These are phyloP conservation scores for Parascotia fuliginaria DNA, from an alignment of 2,888 invertebrate genomes.

Conservation along the genomic window DNA sequence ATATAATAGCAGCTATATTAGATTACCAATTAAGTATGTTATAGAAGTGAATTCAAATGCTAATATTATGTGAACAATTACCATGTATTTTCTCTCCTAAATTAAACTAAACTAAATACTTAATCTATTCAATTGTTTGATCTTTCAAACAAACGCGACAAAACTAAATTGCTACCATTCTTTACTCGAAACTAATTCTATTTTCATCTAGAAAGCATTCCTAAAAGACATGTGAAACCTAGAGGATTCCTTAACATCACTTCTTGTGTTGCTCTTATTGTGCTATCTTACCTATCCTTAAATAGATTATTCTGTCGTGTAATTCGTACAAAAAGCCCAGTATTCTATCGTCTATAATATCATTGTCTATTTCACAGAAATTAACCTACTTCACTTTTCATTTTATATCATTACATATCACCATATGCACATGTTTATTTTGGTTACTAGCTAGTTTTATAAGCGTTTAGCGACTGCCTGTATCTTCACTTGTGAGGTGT, in stretches of 20 bases:
- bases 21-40: too few species aligned
- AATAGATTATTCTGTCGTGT: slow-evolving; percentile 26
- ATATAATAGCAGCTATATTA: too few species aligned
- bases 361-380: neutral
- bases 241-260: slow-evolving; percentile 5
- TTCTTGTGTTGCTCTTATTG: slow-evolving; percentile 23
- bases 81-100: too few species aligned
- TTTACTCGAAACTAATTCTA: neutral
- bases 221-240: slow-evolving; percentile 9
- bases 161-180: slow-evolving; percentile 1
- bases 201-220: slow-evolving; percentile 4
- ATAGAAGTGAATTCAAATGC: too few species aligned
- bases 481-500: too few species aligned
- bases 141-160: slow-evolving; percentile 2
- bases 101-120: too few species aligned
- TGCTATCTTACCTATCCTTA: slow-evolving; percentile 22
- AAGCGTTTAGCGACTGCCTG: too few species aligned
- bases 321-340: slow-evolving; percentile 18
- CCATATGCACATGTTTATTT: too few species aligned
- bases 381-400: neutral
- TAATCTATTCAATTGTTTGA: neutral
- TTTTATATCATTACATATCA: too few species aligned
- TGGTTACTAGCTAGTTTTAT: too few species aligned
- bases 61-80: too few species aligned
- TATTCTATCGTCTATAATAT: neutral